Conservation (phyloP, 2,888 invertebrate species). For the Tipula lateralis region DNA sequence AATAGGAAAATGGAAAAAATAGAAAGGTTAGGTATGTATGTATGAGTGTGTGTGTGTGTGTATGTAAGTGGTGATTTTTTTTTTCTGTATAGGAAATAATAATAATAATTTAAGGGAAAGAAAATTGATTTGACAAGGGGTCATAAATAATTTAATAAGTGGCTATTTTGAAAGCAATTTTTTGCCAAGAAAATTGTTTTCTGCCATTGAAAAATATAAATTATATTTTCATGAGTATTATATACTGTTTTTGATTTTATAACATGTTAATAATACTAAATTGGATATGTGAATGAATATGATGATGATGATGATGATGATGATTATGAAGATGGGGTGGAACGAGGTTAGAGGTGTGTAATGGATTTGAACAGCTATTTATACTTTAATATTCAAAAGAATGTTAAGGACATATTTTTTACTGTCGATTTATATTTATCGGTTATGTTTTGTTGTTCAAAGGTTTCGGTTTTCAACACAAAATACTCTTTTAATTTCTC, state of each 20-base stretch:
- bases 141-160: conserved; percentile 24
- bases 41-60: neutral
- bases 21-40: neutral
- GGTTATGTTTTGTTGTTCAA: neutral
- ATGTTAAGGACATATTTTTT: neutral
- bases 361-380: neutral
- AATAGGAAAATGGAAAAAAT: neutral
- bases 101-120: conserved; percentile 24
- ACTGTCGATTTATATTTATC: neutral
- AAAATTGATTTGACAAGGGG: conserved; percentile 24
- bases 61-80: neutral
- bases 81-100: neutral
- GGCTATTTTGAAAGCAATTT: conserved; percentile 24
- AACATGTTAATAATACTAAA: conserved; percentile 24
- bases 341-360: neutral
- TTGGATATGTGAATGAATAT: conserved; percentile 1
- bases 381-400: conserved; percentile 4
- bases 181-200: neutral
- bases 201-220: conserved; percentile 24
- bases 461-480: neutral
- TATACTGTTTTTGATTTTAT: conserved; percentile 24
- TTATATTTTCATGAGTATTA: conserved; percentile 24
- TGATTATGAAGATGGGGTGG: neutral
- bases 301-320: neutral
- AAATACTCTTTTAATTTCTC: neutral